Evolutionary conservation across 2,113 vertebrate genomes (phyloP).

Genomic region (Epinephelus fuscoguttatus): DNA sequence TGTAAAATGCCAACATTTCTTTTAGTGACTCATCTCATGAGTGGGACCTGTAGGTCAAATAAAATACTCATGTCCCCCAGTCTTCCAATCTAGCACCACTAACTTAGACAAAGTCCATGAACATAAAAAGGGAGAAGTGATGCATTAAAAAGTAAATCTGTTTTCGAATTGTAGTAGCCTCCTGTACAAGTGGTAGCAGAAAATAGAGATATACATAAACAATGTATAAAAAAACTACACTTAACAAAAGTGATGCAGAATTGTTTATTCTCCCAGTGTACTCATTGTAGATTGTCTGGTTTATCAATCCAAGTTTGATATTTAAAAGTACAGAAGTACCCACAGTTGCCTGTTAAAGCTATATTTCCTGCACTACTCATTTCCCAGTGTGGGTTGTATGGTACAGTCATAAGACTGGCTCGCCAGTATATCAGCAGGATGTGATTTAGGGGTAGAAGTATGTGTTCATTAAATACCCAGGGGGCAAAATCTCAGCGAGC

Average conservation of each 20-base stretch:
- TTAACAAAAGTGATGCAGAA: not conserved
- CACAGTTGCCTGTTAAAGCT: not conserved
- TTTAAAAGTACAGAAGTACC: not conserved
- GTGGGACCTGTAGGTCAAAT: no score
- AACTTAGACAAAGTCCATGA: not conserved
- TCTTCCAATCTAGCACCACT: not conserved
- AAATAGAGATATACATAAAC: no score
- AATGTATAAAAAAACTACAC: not conserved
- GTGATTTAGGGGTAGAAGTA: constrained; percentile 64
- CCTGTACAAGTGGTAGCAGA: not conserved
- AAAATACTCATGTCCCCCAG: no score
- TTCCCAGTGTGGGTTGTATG: not conserved
- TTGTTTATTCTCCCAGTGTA: not conserved
- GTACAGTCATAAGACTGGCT: constrained; percentile 11
- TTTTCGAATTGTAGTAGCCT: not conserved
- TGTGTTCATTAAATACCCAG: constrained; percentile 61
- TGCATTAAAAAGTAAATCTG: not conserved
- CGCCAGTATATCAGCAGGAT: constrained; percentile 64
- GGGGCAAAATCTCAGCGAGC: constrained; percentile 52
- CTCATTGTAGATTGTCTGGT: not conserved
- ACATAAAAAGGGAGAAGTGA: not conserved
- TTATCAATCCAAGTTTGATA: no score
- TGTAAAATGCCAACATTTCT: no score
- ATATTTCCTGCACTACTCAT: constrained; percentile 13
- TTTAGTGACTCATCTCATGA: no score